Conservation (phyloP, 2,113 vertebrate genomes). For the Macroglossus sobrinus region DNA sequence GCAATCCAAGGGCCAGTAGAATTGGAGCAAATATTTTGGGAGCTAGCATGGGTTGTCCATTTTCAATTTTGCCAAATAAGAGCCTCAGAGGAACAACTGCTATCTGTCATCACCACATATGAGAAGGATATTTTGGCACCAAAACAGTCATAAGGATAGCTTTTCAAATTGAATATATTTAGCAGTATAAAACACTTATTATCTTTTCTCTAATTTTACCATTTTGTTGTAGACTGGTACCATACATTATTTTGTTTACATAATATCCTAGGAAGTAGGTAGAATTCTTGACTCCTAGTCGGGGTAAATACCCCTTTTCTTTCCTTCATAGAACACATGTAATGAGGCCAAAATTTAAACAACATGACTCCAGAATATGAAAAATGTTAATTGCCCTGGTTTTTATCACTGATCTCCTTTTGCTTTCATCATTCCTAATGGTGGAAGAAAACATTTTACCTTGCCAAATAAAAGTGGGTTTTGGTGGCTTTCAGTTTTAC, state of each 20-base stretch:
- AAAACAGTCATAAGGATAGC: neutral
- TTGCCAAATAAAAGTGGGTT: neutral
- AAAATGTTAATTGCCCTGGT: neutral
- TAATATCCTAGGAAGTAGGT: neutral
- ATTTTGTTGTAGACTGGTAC: neutral
- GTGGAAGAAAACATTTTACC: neutral
- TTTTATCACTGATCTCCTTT: neutral
- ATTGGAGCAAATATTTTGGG: neutral
- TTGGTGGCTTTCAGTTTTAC: neutral
- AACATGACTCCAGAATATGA: neutral
- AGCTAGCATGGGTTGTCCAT: neutral
- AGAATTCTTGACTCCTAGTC: neutral
- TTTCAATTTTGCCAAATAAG: neutral
- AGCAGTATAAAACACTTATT: neutral
- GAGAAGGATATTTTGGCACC: neutral
- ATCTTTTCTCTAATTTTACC: neutral
- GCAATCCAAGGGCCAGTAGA: neutral
- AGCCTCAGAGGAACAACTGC: neutral
- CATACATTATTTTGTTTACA: neutral
- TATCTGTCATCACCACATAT: neutral
- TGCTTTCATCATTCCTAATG: neutral
- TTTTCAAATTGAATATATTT: neutral
- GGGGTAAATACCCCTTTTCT: neutral
- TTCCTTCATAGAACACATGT: neutral
- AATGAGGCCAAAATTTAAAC: neutral